phyloP scores from a whole-genome alignment of 2,797 vertebrate species.

The Thalassophryne amazonica region DNA sequence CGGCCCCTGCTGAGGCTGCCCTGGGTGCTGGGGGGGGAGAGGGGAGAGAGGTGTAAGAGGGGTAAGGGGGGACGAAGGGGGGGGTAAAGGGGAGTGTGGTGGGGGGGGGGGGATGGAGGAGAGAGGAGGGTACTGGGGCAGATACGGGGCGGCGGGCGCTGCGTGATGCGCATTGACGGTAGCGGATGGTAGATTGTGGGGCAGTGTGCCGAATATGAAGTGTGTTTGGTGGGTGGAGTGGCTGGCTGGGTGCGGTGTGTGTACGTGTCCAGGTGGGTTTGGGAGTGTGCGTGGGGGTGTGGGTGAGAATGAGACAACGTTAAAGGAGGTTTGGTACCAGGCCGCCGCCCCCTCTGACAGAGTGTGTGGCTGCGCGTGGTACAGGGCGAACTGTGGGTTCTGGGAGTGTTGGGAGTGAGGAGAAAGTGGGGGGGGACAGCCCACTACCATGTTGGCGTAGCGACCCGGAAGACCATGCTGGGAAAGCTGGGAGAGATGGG shows the following conservation, averaged over 20 bases:
- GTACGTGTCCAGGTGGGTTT: constrained; percentile 77
- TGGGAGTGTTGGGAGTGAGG: constrained; percentile 83
- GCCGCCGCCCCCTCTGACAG: constrained; percentile 64
- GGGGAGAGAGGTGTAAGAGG: constrained; percentile 83
- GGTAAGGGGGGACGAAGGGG: constrained; percentile 83
- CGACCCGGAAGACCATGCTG: constrained; percentile 85
- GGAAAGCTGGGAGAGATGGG: constrained; percentile 80
- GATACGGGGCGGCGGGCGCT: constrained; percentile 74
- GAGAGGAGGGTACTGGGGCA: constrained; percentile 85
- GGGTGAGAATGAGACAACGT: constrained; percentile 82
- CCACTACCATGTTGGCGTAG: constrained; percentile 78
- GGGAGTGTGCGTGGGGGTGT: constrained; percentile 82
- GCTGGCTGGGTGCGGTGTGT: constrained; percentile 73
- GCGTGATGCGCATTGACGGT: constrained; percentile 73
- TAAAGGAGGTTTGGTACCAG: constrained; percentile 75
- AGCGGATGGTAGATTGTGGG: constrained; percentile 74
- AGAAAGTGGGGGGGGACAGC: constrained; percentile 81
- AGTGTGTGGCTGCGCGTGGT: constrained; percentile 76
- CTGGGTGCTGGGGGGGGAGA: constrained; percentile 82
- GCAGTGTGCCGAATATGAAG: constrained; percentile 80
- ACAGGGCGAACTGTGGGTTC: constrained; percentile 75
- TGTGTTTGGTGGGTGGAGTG: constrained; percentile 76
- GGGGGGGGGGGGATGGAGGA: constrained; percentile 83
- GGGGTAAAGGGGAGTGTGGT: too few relatives aligned
- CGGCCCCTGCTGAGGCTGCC: constrained; percentile 76